Base-by-base conservation (phyloP, 2,888 invertebrate genomes). In the Amiota mariae region DNA sequence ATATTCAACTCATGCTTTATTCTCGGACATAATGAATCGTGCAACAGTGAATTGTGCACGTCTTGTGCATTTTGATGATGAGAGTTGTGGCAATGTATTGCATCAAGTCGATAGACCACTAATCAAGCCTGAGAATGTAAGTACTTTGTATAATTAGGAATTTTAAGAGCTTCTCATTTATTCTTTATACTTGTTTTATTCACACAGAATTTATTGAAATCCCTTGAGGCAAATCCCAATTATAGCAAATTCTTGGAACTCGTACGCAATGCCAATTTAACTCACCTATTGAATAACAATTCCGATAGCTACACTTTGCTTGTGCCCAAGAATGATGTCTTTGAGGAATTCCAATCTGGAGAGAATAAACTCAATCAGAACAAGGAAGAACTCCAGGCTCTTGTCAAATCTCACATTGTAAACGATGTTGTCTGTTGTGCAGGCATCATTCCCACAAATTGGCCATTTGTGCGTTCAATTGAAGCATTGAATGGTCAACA, bases 21-120 rank as follows among this genome's bases (percentile, higher is more conserved):
- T 93, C 81, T 90, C 91, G 36, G 92, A 92, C 77, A 89, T 92
- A 1, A 91, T 92, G 84, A 92, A 92, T 78, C 90, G 92, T 70
- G 92, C 93, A 1, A 94, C 94, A 0, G 92, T 93, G 0, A 94
- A 94, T 85, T 95, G 94, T 86, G 93, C 93, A 1, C 90, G 92
- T 10, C 85, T 95, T 12, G 90, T 92, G 1, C 91, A 91, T 77
- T 91, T 92, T 73, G 93, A 93, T 79, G 91, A 93, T 76, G 92
- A 92, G 82, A 92, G 93, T 49, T 95, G 94, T 81, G 93, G 93
- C 73, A 93, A 93, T 0, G 91, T 93, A 10, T 89, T 94, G 20
- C 94, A 94, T 82, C 92, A 93, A 83, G 91, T 94, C 1, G 93
- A 93, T 82, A 91, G 91, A 79, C 90, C 93, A 20, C 86, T 93